Evolutionary conservation across 2,888 invertebrate genomes (phyloP).

Genomic region (Drosophila paramelanica): DNA sequence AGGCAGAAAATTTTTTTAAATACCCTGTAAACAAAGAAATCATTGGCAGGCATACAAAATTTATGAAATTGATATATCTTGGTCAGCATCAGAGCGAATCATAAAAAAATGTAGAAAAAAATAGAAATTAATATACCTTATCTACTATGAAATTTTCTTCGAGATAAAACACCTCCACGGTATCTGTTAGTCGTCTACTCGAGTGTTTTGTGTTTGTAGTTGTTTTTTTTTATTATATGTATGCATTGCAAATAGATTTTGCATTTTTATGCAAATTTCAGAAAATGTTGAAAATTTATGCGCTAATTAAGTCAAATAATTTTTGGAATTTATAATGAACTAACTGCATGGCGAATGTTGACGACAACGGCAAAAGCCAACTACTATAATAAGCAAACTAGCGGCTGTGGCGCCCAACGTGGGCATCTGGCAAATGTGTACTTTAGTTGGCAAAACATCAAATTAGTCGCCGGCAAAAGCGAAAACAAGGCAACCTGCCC

Average conservation of each 20-base stretch:
- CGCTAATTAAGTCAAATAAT: constrained; percentile 52
- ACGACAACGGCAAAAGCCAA: constrained; percentile 11
- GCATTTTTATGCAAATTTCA: constrained; percentile 13
- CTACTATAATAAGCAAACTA: constrained; percentile 12
- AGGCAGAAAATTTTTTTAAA: neutral
- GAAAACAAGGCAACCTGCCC: constrained; percentile 28
- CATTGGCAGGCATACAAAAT: too few relatives aligned
- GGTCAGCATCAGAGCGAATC: too few relatives aligned
- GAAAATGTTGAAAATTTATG: constrained; percentile 40
- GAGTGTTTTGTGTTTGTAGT: too few relatives aligned
- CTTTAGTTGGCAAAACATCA: constrained; percentile 40
- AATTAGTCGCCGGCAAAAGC: constrained; percentile 39
- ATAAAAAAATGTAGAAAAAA: too few relatives aligned
- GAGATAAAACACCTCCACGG: too few relatives aligned
- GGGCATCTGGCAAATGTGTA: constrained; percentile 12
- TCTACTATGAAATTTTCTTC: too few relatives aligned
- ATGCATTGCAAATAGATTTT: constrained; percentile 3
- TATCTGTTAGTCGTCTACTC: too few relatives aligned
- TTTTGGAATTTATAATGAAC: constrained; percentile 43
- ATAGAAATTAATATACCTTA: too few relatives aligned
- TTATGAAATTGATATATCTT: too few relatives aligned
- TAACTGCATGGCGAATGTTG: constrained; percentile 21
- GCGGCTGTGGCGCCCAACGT: constrained; percentile 3
- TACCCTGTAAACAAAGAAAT: neutral
- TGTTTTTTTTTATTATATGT: too few relatives aligned